Base-by-base conservation (phyloP, 2,797 vertebrate species). In the Cygnus olor region DNA sequence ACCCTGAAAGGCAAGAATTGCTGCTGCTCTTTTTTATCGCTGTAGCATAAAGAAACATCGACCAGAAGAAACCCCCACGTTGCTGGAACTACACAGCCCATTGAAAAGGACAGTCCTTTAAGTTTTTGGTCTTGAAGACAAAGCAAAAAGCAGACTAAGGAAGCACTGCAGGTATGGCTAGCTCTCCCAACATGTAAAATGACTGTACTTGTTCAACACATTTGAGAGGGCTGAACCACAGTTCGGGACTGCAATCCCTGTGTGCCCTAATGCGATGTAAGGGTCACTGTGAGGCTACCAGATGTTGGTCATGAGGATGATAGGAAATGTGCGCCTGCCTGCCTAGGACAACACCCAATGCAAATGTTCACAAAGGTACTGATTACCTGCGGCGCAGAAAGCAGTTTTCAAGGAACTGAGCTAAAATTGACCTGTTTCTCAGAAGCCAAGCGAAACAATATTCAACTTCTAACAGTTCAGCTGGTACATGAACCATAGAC, bases 121-220 rank as follows among this genome's bases (percentile, higher is more conserved):
- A 77, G 14, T 6, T 88, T 77, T 76, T 18, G 49, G 51, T 45
- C 63, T 73, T 57, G 24, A 92, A 89, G n/a, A 63, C 21, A 81
- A 92, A 70, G 45, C 2, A 60, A 79, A 91, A 91, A 51, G 5
- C 45, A 79, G 34, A 28, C 16, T 30, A 57, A 11, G 30, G 38
- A 93, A 87, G 51, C 53, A 58, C n/a, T 85, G 64, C 34, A 44
- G 38, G 34, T 10, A 69, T 38, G 27, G 32, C 24, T 32, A 78
- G 9, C 34, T 79, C 80, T 69, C 51, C 30, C 57, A 34, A 72
- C 38, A 22, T 44, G 24, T 40, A 73, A 84, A 86, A 66, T 65
- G 0, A 44, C 11, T 49, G 11, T 22, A 74, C 30, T 10, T 3
- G 3, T 77, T 47, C 83, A 71, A 17, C 0, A 0, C 25, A 17